Evolutionary conservation across 2,888 invertebrate genomes (phyloP), one percentile per base, ranked within the genome.

Genomic region (Cephus pygmeus): DNA sequence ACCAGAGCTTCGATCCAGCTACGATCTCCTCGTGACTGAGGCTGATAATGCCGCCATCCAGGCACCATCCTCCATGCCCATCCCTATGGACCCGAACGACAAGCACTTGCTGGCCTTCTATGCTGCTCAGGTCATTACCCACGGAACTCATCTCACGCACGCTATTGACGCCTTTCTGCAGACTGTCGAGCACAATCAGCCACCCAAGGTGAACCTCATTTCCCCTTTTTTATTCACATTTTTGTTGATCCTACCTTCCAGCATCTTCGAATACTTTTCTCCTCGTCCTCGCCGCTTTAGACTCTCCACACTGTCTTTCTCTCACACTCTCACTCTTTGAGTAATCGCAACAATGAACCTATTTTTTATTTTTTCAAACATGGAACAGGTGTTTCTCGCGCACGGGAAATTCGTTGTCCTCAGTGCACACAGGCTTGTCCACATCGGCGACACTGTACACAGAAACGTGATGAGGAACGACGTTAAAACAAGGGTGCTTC

Each of bases 351-450:
- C 56, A 56, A 56, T 56, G 23, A 23, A 56, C 23, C 9, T 23
- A 56, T 56, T 56, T 23, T 56, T 23, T 9, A 56, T 56, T 56
- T 56, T 40, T 56, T 9, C 23, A 56, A 23, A 56, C 23, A 56
- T 23, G 56, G 23, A n/a, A 11, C 82, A 90, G 90, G 90, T 95
- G 82, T 98, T 98, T 91, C 95, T 98, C 76, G 97, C 97, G 23
- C 97, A 98, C 90, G 97, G 97, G 76, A 98, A 98, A 91, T 98
- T 98, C 91, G 98, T 99, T 12, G 97, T 98, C 68, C 93, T 99
- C 75, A 97, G 97, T 90, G 98, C 98, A 35, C 98, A 98, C 90
- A 96, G 98, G 90, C 93, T 99, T 88, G 97, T 99, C 33, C 96
- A 97, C 90, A 98, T 98, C 81, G 98, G 98, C 76, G 98, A 99